These are phyloP conservation scores for Ennomos fuscantarius DNA, from an alignment of 2,888 invertebrate genomes.

Conservation along the genomic window DNA sequence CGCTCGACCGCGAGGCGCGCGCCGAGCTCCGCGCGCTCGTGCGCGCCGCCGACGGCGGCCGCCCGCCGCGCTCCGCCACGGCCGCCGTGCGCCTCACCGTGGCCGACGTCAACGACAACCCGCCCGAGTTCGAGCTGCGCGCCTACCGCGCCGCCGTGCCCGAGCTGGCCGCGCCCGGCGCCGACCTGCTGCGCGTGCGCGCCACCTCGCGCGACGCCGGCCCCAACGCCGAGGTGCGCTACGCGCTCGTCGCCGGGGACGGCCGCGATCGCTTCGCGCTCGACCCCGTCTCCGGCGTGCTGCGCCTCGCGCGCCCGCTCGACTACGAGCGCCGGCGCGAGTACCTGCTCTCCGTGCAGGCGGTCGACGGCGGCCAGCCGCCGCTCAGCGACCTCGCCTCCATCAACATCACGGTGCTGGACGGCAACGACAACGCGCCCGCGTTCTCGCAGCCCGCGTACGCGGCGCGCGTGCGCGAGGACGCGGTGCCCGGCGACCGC, in stretches of 20 bases:
- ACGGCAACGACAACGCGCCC: constrained; percentile 95
- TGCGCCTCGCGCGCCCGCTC: constrained; percentile 90
- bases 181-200: constrained; percentile 92
- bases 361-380: constrained; percentile 94
- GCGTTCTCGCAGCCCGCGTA: constrained; percentile 91
- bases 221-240: constrained; percentile 96
- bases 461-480: constrained; percentile 91
- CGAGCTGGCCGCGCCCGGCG: constrained; percentile 91
- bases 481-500: constrained; percentile 89
- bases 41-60: constrained; percentile 93
- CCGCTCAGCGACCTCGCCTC: constrained; percentile 95
- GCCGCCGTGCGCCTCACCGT: constrained; percentile 91
- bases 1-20: constrained; percentile 94
- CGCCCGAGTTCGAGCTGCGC: constrained; percentile 95
- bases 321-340: constrained; percentile 95
- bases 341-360: constrained; percentile 95
- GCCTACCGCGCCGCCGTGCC: constrained; percentile 91
- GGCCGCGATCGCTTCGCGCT: constrained; percentile 94
- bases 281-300: constrained; percentile 89
- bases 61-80: constrained; percentile 88
- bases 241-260: constrained; percentile 94
- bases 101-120: constrained; percentile 97
- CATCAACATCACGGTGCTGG: constrained; percentile 93
- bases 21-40: constrained; percentile 94
- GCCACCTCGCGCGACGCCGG: constrained; percentile 98